These are phyloP conservation scores for Urocynchramus pylzowi DNA, from an alignment of 2,113 vertebrate species.

Conservation along the genomic window DNA sequence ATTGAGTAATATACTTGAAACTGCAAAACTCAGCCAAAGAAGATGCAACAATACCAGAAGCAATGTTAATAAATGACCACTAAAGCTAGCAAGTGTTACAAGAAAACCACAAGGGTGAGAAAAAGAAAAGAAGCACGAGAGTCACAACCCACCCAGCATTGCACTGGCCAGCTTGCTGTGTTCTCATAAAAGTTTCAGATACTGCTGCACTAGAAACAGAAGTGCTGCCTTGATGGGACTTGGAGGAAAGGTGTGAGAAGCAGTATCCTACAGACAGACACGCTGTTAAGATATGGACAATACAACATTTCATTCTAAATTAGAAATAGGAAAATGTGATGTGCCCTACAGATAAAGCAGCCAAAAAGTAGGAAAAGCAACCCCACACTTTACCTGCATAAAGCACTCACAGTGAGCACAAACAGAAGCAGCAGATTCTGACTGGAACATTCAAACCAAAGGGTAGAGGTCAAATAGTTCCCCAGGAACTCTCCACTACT, in stretches of 20 bases:
- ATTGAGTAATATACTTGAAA: background rate
- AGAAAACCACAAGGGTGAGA: background rate
- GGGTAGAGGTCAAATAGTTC: slow-evolving; percentile 56
- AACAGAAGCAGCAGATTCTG: slow-evolving; percentile 64
- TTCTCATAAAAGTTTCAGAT: background rate
- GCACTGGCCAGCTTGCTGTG: background rate
- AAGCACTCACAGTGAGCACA: slow-evolving; percentile 66
- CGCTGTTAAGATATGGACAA: background rate
- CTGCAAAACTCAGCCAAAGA: background rate
- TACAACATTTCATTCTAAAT: slow-evolving; percentile 22
- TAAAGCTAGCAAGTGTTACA: background rate
- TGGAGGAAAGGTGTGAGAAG: background rate
- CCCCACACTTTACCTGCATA: slow-evolving; percentile 63
- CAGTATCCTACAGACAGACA: slow-evolving; percentile 11
- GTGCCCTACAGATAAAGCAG: slow-evolving; percentile 49
- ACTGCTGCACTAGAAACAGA: background rate
- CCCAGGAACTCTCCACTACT: slow-evolving; percentile 64
- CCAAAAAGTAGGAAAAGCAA: slow-evolving; percentile 57
- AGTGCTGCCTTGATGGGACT: background rate
- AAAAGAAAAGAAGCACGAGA: background rate
- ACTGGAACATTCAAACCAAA: slow-evolving; percentile 63
- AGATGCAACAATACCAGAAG: background rate
- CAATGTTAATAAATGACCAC: background rate
- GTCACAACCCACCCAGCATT: background rate
- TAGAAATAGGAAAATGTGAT: slow-evolving; percentile 20